Evolutionary conservation across 1,140 invertebrate genomes (phyloP), one percentile per base, ranked within the genome.

Genomic region (Drosophila oshimai): DNA sequence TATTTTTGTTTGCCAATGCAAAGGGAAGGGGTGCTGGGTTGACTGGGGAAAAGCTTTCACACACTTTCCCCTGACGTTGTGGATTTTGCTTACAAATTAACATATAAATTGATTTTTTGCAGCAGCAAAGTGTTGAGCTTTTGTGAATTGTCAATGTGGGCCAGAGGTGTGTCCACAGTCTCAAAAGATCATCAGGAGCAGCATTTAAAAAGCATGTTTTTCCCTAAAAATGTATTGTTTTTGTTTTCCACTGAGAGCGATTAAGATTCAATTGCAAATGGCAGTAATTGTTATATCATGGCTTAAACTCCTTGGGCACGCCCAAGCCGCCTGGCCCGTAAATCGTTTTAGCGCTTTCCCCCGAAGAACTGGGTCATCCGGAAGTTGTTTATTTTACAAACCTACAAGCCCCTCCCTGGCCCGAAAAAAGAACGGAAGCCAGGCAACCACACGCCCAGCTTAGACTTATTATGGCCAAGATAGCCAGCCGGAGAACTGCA

Each of bases 41-140:
- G 12, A 33, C 20, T 2, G 1, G 22, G 41, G 12, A 46, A 65
- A 50, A 80, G 61, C 47, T 76, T 70, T 69, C 36, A 42, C 53
- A 74, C 79, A 42, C 62, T 42, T 39, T 67, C 41, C 49, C 31
- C n/a, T 13, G 37, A 26, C 45, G 34, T 50, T 71, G 39, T 69
- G 72, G 78, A 74, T 58, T 81, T 87, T 77, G 55, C 68, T 74
- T 62, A 77, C 77, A 74, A 87, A 87, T 87, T 87, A 87, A 87
- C 81, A 87, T 87, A 87, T 87, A 87, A 87, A 87, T 87, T 87
- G 81, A 87, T 87, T 87, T 87, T 88, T 58, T 33, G 55, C 60
- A 50, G 45, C 26, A 42, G 41, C 73, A 87, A 80, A 81, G 76
- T 77, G 76, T 81, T 81, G 54, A 60, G 60, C 60, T 58, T 65